Percentiles rank a stretch among this genome's conserved stretches.
Conservation (phyloP, 2,797 vertebrate species). For the Acipenser ruthenus region DNA sequence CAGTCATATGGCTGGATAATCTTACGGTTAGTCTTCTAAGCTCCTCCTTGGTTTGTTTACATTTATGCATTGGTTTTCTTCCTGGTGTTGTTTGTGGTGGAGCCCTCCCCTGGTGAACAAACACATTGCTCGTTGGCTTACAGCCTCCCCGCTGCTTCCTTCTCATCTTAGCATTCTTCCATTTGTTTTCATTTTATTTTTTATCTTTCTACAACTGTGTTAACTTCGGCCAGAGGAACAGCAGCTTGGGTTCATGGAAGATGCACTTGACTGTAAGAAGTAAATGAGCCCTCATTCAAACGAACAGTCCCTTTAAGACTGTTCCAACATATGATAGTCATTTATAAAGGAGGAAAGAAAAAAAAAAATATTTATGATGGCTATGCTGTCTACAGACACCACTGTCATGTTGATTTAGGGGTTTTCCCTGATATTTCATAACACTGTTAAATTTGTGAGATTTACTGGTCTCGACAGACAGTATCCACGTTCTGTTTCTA, state of each 20-base stretch:
- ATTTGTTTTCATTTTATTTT: constrained; percentile 11
- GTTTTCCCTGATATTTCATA: neutral
- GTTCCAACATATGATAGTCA: constrained; percentile 1
- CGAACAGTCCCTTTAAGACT: constrained; percentile 5
- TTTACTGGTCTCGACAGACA: too few species aligned
- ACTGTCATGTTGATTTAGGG: neutral
- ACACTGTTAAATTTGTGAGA: neutral
- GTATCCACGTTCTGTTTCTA: too few species aligned
- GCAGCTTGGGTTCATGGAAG: constrained; percentile 8
- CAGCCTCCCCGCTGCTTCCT: constrained; percentile 1
- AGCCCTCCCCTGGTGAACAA: neutral
- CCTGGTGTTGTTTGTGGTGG: neutral
- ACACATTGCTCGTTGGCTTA: constrained; percentile 4
- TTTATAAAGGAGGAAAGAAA: constrained; percentile 1
- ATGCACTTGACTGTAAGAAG: constrained; percentile 1
- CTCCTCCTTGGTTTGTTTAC: neutral
- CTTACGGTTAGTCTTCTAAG: too few species aligned
- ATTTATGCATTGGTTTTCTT: neutral
- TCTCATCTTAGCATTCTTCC: neutral
- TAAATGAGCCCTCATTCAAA: constrained; percentile 5
- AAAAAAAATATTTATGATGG: neutral
- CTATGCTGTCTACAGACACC: neutral
- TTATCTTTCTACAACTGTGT: neutral
- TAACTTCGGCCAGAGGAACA: neutral
- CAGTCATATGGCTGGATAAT: neutral